phyloP scores from a whole-genome alignment of 2,888 invertebrate genomes.

The Leucophora obtusa region DNA sequence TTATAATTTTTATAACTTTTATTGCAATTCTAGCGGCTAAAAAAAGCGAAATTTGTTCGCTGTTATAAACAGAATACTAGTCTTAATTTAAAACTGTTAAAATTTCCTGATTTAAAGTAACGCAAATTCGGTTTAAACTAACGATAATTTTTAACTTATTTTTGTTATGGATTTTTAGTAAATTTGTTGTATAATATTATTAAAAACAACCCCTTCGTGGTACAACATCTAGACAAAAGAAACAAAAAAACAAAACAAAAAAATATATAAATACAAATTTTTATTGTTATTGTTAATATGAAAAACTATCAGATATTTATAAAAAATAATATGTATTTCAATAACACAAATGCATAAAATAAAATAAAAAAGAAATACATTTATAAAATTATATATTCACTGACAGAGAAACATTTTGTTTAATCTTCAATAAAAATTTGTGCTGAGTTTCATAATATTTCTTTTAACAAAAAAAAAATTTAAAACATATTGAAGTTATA shows the following conservation, averaged over 20 bases:
- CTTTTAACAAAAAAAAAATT: not conserved
- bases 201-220: not conserved
- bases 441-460: not conserved
- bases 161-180: too few species aligned
- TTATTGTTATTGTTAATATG: slow-evolving; percentile 37
- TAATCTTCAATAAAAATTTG: not conserved
- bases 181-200: too few species aligned
- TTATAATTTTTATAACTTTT: too few species aligned
- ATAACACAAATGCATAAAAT: not conserved
- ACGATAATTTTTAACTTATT: too few species aligned
- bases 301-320: slow-evolving; percentile 19
- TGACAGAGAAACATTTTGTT: not conserved
- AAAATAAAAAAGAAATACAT: not conserved
- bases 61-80: too few species aligned
- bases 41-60: too few species aligned
- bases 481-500: not conserved
- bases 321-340: not conserved
- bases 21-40: too few species aligned
- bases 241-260: too few species aligned
- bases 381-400: slow-evolving; percentile 5
- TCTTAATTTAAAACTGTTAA: too few species aligned
- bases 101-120: too few species aligned
- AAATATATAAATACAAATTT: slow-evolving; percentile 13
- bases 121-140: too few species aligned
- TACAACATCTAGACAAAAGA: slow-evolving; percentile 1